phyloP scores from a whole-genome alignment of 1,140 invertebrate genomes.

The Onthophagus taurus region DNA sequence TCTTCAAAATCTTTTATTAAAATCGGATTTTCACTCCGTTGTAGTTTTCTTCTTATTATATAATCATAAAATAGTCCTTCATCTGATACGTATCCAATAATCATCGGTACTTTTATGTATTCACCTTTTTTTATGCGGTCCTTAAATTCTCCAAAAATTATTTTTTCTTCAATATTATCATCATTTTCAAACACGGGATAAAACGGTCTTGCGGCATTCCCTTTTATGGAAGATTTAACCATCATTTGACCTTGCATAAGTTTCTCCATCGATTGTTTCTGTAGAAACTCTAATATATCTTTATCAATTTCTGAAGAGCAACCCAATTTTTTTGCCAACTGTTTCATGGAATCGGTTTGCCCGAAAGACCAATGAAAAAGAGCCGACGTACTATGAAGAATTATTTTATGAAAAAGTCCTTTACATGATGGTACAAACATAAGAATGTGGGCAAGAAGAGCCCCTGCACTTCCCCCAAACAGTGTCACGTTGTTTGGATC shows the following conservation, averaged over 20 bases:
- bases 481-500: slow-evolving; percentile 39
- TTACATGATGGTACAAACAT: slow-evolving; percentile 30
- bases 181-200: slow-evolving; percentile 41
- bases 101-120: slow-evolving; percentile 38
- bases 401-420: slow-evolving; percentile 52
- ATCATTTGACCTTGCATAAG: slow-evolving; percentile 25
- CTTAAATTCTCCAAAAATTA: slow-evolving; percentile 32
- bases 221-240: no score
- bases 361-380: slow-evolving; percentile 41
- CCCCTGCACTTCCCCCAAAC: slow-evolving; percentile 46
- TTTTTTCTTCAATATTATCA: slow-evolving; percentile 25
- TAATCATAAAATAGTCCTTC: slow-evolving; percentile 35
- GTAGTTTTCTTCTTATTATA: slow-evolving; percentile 29
- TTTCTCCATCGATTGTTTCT: slow-evolving; percentile 30
- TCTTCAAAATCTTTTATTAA: slow-evolving; percentile 39
- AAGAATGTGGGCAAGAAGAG: slow-evolving; percentile 30
- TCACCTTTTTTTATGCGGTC: slow-evolving; percentile 35
- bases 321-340: slow-evolving; percentile 26
- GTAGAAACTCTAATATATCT: slow-evolving; percentile 20
- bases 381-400: slow-evolving; percentile 53
- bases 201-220: no score
- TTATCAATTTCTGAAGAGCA: slow-evolving; percentile 5
- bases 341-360: slow-evolving; percentile 28
- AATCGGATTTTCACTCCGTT: slow-evolving; percentile 24
- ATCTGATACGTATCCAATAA: slow-evolving; percentile 37